These are phyloP conservation scores for Diplogasteroides magnus DNA, from an alignment of 1,140 invertebrate species.

Conservation along the genomic window DNA sequence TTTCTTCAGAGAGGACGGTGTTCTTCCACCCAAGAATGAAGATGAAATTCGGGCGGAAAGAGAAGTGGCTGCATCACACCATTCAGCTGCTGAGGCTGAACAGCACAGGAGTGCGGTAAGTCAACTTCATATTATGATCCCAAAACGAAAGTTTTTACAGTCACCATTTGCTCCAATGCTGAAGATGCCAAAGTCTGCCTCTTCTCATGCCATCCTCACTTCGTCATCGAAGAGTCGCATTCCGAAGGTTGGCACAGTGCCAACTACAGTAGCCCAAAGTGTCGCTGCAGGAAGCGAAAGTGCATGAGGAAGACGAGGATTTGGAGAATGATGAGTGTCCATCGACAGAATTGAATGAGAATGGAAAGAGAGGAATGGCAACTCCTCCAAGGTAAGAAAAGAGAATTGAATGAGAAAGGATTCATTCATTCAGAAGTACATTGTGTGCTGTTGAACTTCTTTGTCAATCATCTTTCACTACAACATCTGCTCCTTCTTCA, in stretches of 20 bases:
- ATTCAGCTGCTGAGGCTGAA: constrained; percentile 10
- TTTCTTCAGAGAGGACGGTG: neutral
- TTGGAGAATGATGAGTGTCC: constrained; percentile 2
- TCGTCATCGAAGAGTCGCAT: neutral
- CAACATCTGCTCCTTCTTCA: constrained; percentile 8
- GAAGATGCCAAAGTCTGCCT: constrained; percentile 27
- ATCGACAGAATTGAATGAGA: constrained; percentile 1
- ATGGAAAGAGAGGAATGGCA: constrained; percentile 21
- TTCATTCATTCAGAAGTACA: no score
- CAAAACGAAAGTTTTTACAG: neutral
- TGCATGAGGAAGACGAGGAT: neutral
- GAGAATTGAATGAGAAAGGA: constrained; percentile 14
- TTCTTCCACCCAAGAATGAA: constrained; percentile 1
- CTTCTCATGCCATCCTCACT: constrained; percentile 18
- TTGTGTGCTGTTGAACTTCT: no score
- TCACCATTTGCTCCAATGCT: neutral
- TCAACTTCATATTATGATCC: constrained; percentile 1
- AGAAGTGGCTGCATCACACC: constrained; percentile 16
- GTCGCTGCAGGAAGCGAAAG: neutral
- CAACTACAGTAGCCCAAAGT: constrained; percentile 6
- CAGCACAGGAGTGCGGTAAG: constrained; percentile 1
- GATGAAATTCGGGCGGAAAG: neutral
- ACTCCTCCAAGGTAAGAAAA: constrained; percentile 2
- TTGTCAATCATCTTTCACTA: no score
- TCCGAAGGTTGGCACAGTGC: constrained; percentile 14